A percentile compares a stretch with the other conserved stretches of the same genome.
phyloP scores from a whole-genome alignment of 2,888 invertebrate genomes.

The Morpho achilles region DNA sequence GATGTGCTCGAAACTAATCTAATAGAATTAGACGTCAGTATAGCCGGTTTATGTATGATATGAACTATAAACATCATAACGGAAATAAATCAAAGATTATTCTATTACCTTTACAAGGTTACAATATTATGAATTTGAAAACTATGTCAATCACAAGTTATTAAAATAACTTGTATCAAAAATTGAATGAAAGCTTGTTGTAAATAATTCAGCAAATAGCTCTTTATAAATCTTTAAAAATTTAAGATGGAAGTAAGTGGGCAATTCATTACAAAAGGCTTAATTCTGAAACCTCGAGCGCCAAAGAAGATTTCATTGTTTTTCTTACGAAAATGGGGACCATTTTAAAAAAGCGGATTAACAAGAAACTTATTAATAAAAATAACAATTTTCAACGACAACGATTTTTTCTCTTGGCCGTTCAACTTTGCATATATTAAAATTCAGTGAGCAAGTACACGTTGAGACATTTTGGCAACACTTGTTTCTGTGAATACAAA shows the following conservation, averaged over 20 bases:
- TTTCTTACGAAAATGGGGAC: conserved; percentile 13
- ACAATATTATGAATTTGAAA: too few relatives aligned
- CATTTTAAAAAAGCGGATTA: conserved; percentile 12
- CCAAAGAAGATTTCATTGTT: conserved; percentile 47
- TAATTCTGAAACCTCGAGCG: conserved; percentile 54
- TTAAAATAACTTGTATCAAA: too few relatives aligned
- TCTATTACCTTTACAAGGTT: too few relatives aligned
- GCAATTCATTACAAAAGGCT: conserved; percentile 68
- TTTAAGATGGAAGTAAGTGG: conserved; percentile 48
- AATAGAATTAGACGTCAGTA: too few relatives aligned
- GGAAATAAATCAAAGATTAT: too few relatives aligned
- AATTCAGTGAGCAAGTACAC: conserved; percentile 19
- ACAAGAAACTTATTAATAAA: conserved; percentile 10
- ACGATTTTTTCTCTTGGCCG: conserved; percentile 2
- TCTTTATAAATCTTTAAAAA: conserved; percentile 23
- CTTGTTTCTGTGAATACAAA: conserved; percentile 28
- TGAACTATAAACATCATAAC: too few relatives aligned
- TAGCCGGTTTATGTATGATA: too few relatives aligned
- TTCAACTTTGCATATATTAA: conserved; percentile 17
- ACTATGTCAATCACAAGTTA: too few relatives aligned
- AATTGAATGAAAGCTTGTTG: too few relatives aligned
- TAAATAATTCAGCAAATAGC: too few relatives aligned
- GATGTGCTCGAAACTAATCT: too few relatives aligned
- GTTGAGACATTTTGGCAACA: conserved; percentile 30
- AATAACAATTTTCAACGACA: conserved; percentile 4